Evolutionary conservation across 2,888 invertebrate genomes (phyloP).

Genomic region (Rhogogaster chlorosoma): DNA sequence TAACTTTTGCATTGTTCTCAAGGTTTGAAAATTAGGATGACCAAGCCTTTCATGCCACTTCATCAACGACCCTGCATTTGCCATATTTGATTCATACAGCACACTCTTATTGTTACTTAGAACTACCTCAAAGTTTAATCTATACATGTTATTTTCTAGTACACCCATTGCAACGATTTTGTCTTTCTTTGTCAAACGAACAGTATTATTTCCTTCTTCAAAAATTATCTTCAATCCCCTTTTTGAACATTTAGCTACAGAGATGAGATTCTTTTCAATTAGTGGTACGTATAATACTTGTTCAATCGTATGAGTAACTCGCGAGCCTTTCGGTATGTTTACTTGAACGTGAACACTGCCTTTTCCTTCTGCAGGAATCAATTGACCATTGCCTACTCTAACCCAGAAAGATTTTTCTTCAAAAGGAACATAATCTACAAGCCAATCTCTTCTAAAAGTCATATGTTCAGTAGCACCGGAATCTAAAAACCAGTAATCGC

Average conservation of each 20-base stretch:
- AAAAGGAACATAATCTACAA: slow-evolving; percentile 28
- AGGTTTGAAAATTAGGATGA: slow-evolving; percentile 52
- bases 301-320: slow-evolving; percentile 32
- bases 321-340: neutral
- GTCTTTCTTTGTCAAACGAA: slow-evolving; percentile 32
- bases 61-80: slow-evolving; percentile 21
- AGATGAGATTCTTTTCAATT: slow-evolving; percentile 50
- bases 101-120: neutral
- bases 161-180: neutral
- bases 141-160: slow-evolving; percentile 48
- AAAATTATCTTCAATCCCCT: slow-evolving; percentile 32
- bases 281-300: slow-evolving; percentile 53
- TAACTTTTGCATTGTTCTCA: slow-evolving; percentile 8
- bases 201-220: slow-evolving; percentile 41
- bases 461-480: slow-evolving; percentile 55
- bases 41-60: slow-evolving; percentile 54
- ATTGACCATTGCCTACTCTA: slow-evolving; percentile 48
- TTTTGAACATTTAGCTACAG: neutral
- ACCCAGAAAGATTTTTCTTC: neutral
- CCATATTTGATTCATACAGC: neutral
- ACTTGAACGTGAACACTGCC: slow-evolving; percentile 51
- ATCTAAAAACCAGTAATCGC: slow-evolving; percentile 49
- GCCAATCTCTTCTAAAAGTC: slow-evolving; percentile 49
- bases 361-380: slow-evolving; percentile 27
- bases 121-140: slow-evolving; percentile 34